Evolutionary conservation across 2,797 vertebrate genomes (phyloP), one percentile per base, ranked within the genome.

Genomic region (Bradypodion ventrale): DNA sequence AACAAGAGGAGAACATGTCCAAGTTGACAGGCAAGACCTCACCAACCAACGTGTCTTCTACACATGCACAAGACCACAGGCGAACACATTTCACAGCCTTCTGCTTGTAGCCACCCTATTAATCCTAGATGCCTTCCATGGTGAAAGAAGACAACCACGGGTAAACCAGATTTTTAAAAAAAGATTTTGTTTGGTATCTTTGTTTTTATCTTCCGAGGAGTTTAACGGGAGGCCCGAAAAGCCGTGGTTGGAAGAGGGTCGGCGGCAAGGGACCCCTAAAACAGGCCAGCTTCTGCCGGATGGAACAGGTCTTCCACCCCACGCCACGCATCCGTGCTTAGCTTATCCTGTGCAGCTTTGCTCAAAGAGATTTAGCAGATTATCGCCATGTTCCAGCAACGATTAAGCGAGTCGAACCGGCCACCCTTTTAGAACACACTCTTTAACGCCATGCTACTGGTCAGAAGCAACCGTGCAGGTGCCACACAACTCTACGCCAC

Each of bases 91-190:
- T 74, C 27, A 37, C 81, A 84, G 87, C 87, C 82, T 85, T 74
- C 72, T 90, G 88, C 52, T 15, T 82, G 91, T 90, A 91, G 90
- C 83, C 90, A 76, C 0, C 78, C 10, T 4, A 15, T 56, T 89
- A 91, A 93, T 87, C 70, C 84, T 83, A 90, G 86, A 75, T 90
- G 90, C 91, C 88, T 85, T 93, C 91, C 88, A 84, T 87, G 68
- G 85, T 89, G 90, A 90, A 92, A 89, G 52, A 56, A 16, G 12
- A 56, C 15, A 56, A 56, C 5, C 52, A 56, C 21, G 52, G 52
- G 52, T 56, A 56, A 56, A 5, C 52, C 21, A 52, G 19, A 15
- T 56, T 13, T 56, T 46, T 19, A n/a, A n/a, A n/a, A n/a, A n/a
- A 15, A 16, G 52, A 16, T 15, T 56, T 56, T 56, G 52, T 21